A percentile compares a stretch with the other conserved stretches of the same genome.
These are phyloP conservation scores for Imbricaverruca yamaguchii DNA, from an alignment of 2,888 invertebrate genomes.

Conservation along the genomic window DNA sequence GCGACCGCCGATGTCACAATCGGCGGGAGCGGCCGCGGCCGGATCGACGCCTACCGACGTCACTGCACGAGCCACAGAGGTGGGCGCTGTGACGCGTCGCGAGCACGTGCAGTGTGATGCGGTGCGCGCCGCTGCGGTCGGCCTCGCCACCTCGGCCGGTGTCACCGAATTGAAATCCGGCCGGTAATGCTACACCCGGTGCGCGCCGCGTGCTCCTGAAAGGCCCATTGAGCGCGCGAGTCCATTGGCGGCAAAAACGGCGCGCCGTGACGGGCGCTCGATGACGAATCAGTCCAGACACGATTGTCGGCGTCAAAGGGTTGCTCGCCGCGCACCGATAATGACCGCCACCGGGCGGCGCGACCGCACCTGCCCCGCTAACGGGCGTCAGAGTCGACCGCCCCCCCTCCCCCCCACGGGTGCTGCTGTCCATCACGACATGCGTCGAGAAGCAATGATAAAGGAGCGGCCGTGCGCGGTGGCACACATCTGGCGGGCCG, in stretches of 20 bases:
- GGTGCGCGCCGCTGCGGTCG: no score
- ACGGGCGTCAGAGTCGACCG: slow-evolving; percentile 15
- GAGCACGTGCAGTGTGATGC: no score
- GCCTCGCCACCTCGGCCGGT: neutral
- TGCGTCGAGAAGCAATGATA: neutral
- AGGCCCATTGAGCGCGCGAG: neutral
- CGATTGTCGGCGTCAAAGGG: slow-evolving; percentile 4
- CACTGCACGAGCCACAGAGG: no score
- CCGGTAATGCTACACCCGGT: neutral
- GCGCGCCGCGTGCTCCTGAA: neutral
- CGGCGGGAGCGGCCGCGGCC: neutral
- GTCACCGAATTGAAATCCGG: neutral
- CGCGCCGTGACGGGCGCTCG: neutral
- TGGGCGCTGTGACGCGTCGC: no score
- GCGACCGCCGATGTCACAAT: neutral
- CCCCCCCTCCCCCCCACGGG: neutral
- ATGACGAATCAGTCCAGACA: slow-evolving; percentile 4
- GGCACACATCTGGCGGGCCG: neutral
- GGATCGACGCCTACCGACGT: neutral
- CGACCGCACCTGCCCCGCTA: neutral
- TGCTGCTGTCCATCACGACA: neutral
- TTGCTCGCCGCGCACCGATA: neutral
- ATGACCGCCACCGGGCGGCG: neutral
- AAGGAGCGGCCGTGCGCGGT: neutral
- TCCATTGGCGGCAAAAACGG: neutral